Base-by-base conservation (phyloP, 2,888 invertebrate genomes). In the Cheilosia scutellata region DNA sequence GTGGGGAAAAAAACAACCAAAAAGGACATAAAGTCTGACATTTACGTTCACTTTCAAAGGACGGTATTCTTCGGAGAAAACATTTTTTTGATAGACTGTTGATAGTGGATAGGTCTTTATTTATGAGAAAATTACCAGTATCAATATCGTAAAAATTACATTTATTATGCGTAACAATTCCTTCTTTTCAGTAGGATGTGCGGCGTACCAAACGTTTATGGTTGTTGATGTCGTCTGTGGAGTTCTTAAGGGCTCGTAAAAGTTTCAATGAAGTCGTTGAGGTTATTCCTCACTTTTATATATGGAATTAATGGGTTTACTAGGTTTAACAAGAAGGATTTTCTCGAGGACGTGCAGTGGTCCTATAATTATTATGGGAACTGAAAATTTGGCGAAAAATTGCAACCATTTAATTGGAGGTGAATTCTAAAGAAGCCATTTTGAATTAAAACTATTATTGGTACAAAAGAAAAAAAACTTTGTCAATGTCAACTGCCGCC, bases 21-120 rank as follows among this genome's bases (percentile, higher is more conserved):
- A 47, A 84, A 82, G 82, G 86, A 82, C 68, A 82, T 86, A 44
- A 82, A 82, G 49, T 82, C 72, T 71, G 77, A 86, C 86, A 74
- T 77, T 86, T 86, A 80, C 72, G 53, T 80, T 53, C 51, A 51
- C 66, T 51, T 66, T 57, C 42, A 70, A 78, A 71, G 47, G 78
- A 62, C 55, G 40, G 20, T 53, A 0, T 55, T 5, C 13, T 29
- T 74, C 42, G n/a, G n/a, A n/a, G n/a, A n/a, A n/a, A n/a, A n/a
- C n/a, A n/a, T 63, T 27, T 2, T 3, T 53, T 75, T 79, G 65
- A 79, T 84, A 53, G 72, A 63, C 83, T 83, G 83, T 79, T 70
- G 70, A 75, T 60, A 63, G 57, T 70, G 58, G 33, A 27, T 42
- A 20, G 47, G 77, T 76, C 68, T 49, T 57, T 78, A 75, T 68